A percentile compares a stretch with the other conserved stretches of the same genome.
Evolutionary conservation across 1,140 invertebrate genomes (phyloP).

Genomic region (Platyura marginata): DNA sequence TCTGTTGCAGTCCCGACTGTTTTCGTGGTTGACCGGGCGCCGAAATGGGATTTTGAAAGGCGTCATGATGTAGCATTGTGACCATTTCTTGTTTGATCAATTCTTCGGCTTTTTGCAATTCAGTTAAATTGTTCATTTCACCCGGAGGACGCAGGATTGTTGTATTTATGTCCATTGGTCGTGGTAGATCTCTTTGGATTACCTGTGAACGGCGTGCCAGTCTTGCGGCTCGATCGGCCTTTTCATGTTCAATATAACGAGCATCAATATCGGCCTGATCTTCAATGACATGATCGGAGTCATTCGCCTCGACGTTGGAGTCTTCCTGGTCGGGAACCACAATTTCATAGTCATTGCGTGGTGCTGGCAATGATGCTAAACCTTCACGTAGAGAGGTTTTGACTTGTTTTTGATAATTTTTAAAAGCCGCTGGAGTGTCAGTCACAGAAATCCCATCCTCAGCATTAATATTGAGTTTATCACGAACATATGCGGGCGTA

Average conservation of each 20-base stretch:
- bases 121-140: constrained; percentile 56
- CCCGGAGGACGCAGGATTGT: constrained; percentile 55
- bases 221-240: constrained; percentile 30
- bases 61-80: constrained; percentile 85
- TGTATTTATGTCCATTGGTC: constrained; percentile 73
- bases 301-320: constrained; percentile 29
- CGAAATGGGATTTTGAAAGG: constrained; percentile 41
- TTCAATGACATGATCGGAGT: constrained; percentile 33
- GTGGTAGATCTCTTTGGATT: constrained; percentile 74
- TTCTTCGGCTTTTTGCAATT: constrained; percentile 90
- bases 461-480: constrained; percentile 90
- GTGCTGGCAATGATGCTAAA: constrained; percentile 63
- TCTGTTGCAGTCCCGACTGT: constrained; percentile 20
- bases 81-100: constrained; percentile 95
- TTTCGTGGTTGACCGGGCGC: constrained; percentile 16
- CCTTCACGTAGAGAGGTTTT: constrained; percentile 58
- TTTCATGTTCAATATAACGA: constrained; percentile 20
- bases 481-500: constrained; percentile 43
- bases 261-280: constrained; percentile 86
- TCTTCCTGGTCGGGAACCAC: constrained; percentile 80
- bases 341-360: constrained; percentile 97
- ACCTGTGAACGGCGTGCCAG: constrained; percentile 67
- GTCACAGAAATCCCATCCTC: constrained; percentile 54
- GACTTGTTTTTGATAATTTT: constrained; percentile 45
- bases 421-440: constrained; percentile 40